Conservation (phyloP, 2,797 vertebrate species). For the Phoxinus dragarum region DNA sequence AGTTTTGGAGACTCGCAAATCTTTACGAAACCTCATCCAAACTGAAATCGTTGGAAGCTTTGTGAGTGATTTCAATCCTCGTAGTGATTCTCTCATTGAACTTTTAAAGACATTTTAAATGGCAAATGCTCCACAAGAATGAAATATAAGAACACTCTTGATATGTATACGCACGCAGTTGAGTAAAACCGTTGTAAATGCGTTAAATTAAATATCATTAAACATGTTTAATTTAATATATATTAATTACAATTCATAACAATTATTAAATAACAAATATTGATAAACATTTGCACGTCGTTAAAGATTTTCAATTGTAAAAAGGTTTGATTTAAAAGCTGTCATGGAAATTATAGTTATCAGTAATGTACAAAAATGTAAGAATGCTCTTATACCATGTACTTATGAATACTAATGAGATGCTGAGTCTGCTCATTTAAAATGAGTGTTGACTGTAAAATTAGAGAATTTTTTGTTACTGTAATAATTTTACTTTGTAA, state of each 20-base stretch:
- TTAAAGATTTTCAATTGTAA: neutral
- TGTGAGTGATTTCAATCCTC: neutral
- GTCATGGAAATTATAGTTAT: neutral
- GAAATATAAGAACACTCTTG: neutral
- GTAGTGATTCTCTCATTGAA: neutral
- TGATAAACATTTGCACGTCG: neutral
- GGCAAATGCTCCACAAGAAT: neutral
- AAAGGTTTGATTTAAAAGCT: neutral
- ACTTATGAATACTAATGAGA: neutral
- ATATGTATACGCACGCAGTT: neutral
- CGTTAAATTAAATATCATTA: neutral
- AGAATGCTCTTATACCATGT: neutral
- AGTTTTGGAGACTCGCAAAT: neutral
- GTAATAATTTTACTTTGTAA: conserved; percentile 4
- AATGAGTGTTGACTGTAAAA: neutral
- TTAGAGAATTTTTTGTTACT: neutral
- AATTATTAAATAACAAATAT: neutral
- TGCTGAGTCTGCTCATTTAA: neutral
- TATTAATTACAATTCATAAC: neutral
- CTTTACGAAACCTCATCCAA: neutral
- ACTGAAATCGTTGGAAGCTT: neutral
- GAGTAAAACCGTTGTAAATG: neutral
- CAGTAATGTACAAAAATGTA: neutral
- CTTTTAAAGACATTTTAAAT: neutral
- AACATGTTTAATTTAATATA: neutral